Conservation (phyloP, 2,888 invertebrate species). For the Strigamia maritima region DNA sequence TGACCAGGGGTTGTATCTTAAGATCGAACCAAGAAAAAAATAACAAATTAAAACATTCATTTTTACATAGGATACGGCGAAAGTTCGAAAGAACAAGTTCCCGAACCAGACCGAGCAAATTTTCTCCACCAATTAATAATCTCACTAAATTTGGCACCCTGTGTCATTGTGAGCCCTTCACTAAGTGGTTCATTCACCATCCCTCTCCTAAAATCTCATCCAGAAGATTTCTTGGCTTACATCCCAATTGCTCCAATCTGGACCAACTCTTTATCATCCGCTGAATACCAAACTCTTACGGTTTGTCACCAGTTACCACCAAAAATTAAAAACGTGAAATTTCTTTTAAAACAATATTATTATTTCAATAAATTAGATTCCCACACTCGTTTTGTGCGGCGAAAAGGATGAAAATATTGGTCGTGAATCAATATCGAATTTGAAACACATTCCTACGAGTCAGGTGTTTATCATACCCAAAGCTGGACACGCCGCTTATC, state of each 20-base stretch:
- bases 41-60: too few species aligned
- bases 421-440: constrained; percentile 47
- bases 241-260: constrained; percentile 52
- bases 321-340: too few species aligned
- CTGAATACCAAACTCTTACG: constrained; percentile 45
- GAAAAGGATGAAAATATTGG: constrained; percentile 52
- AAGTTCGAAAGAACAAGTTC: constrained; percentile 43
- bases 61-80: constrained; percentile 50
- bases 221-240: constrained; percentile 50
- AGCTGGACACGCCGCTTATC: constrained; percentile 55
- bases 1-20: too few species aligned
- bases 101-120: constrained; percentile 43
- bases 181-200: constrained; percentile 56
- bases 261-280: constrained; percentile 46
- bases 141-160: constrained; percentile 47
- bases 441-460: constrained; percentile 51
- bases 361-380: constrained; percentile 49
- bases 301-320: too few species aligned
- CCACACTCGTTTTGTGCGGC: constrained; percentile 56
- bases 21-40: too few species aligned
- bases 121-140: constrained; percentile 50
- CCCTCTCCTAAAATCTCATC: constrained; percentile 51
- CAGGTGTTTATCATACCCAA: constrained; percentile 49
- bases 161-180: constrained; percentile 56
- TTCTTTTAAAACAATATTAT: constrained; percentile 34